Conservation (phyloP, 1,140 invertebrate genomes). For the Drosophila kanapiae region DNA sequence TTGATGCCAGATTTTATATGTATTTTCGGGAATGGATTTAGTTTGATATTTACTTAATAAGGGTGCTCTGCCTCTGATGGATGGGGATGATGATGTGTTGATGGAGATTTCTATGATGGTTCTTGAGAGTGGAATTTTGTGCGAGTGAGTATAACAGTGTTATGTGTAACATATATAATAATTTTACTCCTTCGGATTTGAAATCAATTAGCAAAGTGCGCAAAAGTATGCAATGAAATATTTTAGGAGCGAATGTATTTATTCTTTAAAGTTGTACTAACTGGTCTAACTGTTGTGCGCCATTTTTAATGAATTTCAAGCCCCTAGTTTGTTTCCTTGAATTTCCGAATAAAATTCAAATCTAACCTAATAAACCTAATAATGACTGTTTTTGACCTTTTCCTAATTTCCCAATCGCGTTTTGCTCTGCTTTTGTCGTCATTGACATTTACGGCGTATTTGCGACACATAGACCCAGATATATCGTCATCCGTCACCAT, state of each 20-base stretch:
- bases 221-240: not conserved
- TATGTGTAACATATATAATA: not conserved
- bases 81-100: slow-evolving; percentile 20
- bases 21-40: not conserved
- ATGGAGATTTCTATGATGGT: slow-evolving; percentile 1
- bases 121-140: not conserved
- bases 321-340: not conserved
- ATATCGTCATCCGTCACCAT: slow-evolving; percentile 21
- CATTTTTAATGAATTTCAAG: not conserved
- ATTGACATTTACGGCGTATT: slow-evolving; percentile 10
- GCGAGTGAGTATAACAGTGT: not conserved
- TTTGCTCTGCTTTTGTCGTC: not conserved
- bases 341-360: not conserved
- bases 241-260: not conserved
- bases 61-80: slow-evolving; percentile 11
- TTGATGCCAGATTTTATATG: slow-evolving; percentile 16
- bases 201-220: not conserved
- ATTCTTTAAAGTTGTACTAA: no score
- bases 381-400: not conserved
- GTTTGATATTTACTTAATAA: slow-evolving; percentile 14
- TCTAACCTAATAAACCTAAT: not conserved
- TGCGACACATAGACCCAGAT: not conserved
- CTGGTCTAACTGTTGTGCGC: no score
- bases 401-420: not conserved
- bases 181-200: not conserved